phyloP scores from a whole-genome alignment of 1,140 invertebrate genomes.

The Caenorhabditis briggsae region DNA sequence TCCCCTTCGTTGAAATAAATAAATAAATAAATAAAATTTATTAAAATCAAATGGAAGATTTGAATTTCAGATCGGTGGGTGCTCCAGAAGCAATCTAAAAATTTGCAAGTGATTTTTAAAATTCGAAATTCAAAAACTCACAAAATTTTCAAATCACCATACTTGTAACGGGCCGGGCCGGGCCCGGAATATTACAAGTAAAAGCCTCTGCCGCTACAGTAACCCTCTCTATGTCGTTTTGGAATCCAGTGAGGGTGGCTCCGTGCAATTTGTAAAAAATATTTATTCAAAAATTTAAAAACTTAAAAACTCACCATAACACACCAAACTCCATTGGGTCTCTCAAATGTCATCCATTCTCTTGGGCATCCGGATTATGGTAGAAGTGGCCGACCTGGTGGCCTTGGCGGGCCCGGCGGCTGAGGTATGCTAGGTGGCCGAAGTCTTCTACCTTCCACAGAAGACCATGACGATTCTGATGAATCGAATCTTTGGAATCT shows the following conservation, averaged over 20 bases:
- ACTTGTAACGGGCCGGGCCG: too few relatives aligned
- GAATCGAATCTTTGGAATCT: not conserved
- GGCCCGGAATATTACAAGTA: too few relatives aligned
- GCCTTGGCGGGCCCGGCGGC: not conserved
- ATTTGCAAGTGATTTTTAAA: too few relatives aligned
- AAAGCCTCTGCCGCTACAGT: not conserved
- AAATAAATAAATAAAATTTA: too few relatives aligned
- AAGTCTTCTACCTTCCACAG: not conserved
- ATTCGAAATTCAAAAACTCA: too few relatives aligned
- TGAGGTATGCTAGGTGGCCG: not conserved
- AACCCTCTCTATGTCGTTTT: slow-evolving; percentile 9
- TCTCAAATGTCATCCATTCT: not conserved
- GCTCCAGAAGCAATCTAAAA: too few relatives aligned
- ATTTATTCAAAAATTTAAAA: too few relatives aligned
- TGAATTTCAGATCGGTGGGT: too few relatives aligned
- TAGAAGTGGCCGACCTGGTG: too few relatives aligned
- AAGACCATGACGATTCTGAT: not conserved
- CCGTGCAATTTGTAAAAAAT: not conserved
- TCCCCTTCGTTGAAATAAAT: too few relatives aligned
- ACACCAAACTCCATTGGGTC: slow-evolving; percentile 21
- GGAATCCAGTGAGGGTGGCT: not conserved
- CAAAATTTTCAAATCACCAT: too few relatives aligned
- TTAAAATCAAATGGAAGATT: too few relatives aligned
- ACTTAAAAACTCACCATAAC: not conserved
- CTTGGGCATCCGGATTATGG: not conserved